Evolutionary conservation across 2,888 invertebrate genomes (phyloP).

Genomic region (Rhaphigaster nebulosa): DNA sequence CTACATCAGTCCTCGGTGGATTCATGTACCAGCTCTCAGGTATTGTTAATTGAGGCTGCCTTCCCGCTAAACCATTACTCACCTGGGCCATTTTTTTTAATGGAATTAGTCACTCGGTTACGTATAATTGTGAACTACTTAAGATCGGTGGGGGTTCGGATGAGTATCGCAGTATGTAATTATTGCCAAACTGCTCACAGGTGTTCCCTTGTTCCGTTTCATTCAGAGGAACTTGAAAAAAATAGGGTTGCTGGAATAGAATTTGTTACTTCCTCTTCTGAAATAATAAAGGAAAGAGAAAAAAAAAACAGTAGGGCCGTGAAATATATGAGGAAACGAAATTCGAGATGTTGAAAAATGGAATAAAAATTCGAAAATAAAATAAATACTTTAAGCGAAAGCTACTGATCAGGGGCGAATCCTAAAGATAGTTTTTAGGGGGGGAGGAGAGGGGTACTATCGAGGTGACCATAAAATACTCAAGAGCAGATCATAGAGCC

Average conservation of each 20-base stretch:
- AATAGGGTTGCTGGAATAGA: background rate
- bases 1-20: background rate
- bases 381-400: too few relatives aligned
- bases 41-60: background rate
- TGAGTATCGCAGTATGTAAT: background rate
- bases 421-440: too few relatives aligned
- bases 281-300: background rate
- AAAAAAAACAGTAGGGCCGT: background rate
- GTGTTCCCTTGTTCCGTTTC: background rate
- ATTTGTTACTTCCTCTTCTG: background rate
- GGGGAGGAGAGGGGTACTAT: too few relatives aligned
- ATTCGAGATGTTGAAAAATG: background rate
- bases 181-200: constrained; percentile 23
- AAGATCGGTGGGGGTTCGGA: background rate
- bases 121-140: constrained; percentile 25
- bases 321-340: background rate
- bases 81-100: background rate
- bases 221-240: background rate
- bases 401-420: too few relatives aligned
- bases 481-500: too few relatives aligned
- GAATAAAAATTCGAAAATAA: too few relatives aligned
- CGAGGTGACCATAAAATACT: too few relatives aligned
- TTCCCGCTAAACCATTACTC: constrained; percentile 20
- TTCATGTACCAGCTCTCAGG: background rate
- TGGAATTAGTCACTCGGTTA: background rate